A percentile compares a stretch with the other conserved stretches of the same genome.
Evolutionary conservation across 2,888 invertebrate species (phyloP).

Genomic region (Automeris io): DNA sequence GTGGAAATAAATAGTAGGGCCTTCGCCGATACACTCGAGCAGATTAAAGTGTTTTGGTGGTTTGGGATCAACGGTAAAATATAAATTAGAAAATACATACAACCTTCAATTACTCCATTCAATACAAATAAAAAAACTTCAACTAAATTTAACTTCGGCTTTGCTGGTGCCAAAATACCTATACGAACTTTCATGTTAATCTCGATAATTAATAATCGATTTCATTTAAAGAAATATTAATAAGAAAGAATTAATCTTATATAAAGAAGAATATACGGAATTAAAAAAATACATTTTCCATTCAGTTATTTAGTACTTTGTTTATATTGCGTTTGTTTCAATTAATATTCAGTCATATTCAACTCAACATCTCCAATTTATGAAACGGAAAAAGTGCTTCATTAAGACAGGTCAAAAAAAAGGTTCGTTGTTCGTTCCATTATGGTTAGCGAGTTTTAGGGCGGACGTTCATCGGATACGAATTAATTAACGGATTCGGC

Average conservation of each 20-base stretch:
- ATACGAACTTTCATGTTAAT: too few relatives aligned
- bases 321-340: too few relatives aligned
- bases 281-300: too few relatives aligned
- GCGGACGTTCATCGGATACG: conserved; percentile 55
- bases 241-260: too few relatives aligned
- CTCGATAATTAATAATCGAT: too few relatives aligned
- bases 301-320: too few relatives aligned
- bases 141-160: too few relatives aligned
- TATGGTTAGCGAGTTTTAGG: conserved; percentile 53
- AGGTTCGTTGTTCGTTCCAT: conserved; percentile 64
- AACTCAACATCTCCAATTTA: conserved; percentile 19
- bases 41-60: conserved; percentile 67
- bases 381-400: conserved; percentile 49
- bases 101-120: conserved; percentile 31
- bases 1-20: conserved; percentile 67
- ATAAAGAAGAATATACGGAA: too few relatives aligned
- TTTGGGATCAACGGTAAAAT: conserved; percentile 44
- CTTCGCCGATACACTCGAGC: conserved; percentile 62
- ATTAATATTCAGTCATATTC: too few relatives aligned
- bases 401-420: conserved; percentile 57
- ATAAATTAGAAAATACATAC: conserved; percentile 56
- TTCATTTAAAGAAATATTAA: too few relatives aligned
- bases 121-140: not conserved
- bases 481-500: conserved; percentile 72
- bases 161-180: too few relatives aligned